Evolutionary conservation across 1,140 invertebrate species (phyloP), one percentile per base, ranked within the genome.

Genomic region (Rhyacophila brunnea): DNA sequence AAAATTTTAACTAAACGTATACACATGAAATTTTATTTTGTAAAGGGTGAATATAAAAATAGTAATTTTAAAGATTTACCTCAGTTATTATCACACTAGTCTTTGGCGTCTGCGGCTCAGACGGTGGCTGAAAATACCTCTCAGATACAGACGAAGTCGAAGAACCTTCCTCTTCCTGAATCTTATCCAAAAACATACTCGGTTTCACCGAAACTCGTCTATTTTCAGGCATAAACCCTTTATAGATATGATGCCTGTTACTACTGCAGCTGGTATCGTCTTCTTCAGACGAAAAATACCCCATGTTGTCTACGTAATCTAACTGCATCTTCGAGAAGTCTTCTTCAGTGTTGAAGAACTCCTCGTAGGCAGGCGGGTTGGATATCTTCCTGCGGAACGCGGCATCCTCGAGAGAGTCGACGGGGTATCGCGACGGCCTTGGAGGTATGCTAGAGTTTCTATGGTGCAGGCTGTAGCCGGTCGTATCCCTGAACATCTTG

Each of bases 201-300:
- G 62, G 62, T 15, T 50, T 64, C n/a, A 58, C 10, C 7, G 62
- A 64, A 1, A 64, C 62, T 38, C 62, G 51, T 18, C 62, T 60
- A 9, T 58, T 58, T 18, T 64, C 62, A 10, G 62, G 53, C 62
- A 64, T 60, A 13, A 36, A 51, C 10, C 58, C 58, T 44, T 58
- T 64, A 28, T 53, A 60, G 0, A 52, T n/a, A 36, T 52, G 20
- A 11, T 56, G 52, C 9, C 48, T 44, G 10, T 60, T 55, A 19
- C 13, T 44, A 2, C 17, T 48, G 1, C 20, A 19, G 10, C 44
- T 14, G 7, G 42, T 28, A 4, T 38, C 28, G 15, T n/a, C 23
- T 9, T 64, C 58, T 5, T 56, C 56, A 0, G 49, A 54, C 6
- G 40, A 28, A 19, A 60, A 56, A 42, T 64, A 64, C 14, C 62